Base-by-base conservation (phyloP, 2,113 vertebrate species). In the Paracanthobrama guichenoti region DNA sequence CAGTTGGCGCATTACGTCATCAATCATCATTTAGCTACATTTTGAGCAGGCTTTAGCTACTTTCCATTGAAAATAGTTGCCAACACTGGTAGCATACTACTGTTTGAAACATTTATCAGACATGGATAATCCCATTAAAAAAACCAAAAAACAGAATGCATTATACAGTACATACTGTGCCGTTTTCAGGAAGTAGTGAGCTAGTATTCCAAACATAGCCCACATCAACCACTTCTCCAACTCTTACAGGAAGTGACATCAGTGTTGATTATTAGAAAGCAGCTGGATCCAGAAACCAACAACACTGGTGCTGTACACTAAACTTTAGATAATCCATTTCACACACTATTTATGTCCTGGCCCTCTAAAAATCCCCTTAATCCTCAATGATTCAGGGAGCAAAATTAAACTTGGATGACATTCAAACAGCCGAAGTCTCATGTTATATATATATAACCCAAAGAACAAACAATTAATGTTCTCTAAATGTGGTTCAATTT, bases 321-420 rank as follows among this genome's bases (percentile, higher is more conserved):
- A 79, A 44, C 60, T 67, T 84, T 86, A 83, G 88, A 86, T 79
- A 84, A 86, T 87, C 73, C 69, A 88, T 88, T 85, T 90, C 64
- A 86, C 87, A 85, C 60, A 74, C 48, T 89, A 85, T 92, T 90
- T 92, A 89, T 79, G 84, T 88, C 1, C 9, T 28, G 81, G 60
- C 86, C 80, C 79, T 92, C 89, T 90, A 91, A 88, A 89, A 78
- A 81, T 88, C 85, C 84, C 75, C 79, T 82, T 35, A 77, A 88
- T 84, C 88, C 83, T 72, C 82, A 81, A 48, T 12, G 48, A 26
- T 83, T 87, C n/a, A 57, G 64, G 69, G n/a, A 42, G 4, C 4
- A 2, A 42, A 42, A 42, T 42, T 12, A 69, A 69, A 42, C 35
- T 1, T 69, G 66, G 18, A 66, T 18, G 4, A 24, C 66, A 69